Base-by-base conservation (phyloP, 2,797 vertebrate genomes). In the Acipenser ruthenus region DNA sequence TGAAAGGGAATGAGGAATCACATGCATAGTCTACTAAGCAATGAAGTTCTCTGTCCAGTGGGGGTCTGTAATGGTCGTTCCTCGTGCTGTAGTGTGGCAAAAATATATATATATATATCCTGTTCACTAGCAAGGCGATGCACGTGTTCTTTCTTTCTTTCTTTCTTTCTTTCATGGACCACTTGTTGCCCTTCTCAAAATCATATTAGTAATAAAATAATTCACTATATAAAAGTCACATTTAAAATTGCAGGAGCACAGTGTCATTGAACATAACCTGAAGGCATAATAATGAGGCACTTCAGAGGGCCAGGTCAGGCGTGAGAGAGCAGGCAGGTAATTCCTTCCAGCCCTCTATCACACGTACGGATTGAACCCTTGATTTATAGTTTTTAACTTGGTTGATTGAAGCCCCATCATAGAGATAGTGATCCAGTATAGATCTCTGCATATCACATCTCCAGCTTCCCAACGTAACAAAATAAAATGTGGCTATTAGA, bases 211-310 rank as follows among this genome's bases (percentile, higher is more conserved):
- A 10, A 12, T 10, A 58, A 58, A 58, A 11, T 11, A n/a, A 58
- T 58, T 58, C 6, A 58, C 55, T 58, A 6, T 12, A 12, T 8
- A 58, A 58, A 58, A 11, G 6, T 58, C 12, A 6, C 12, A 0
- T 13, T 58, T 58, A 58, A 58, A 6, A 58, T 58, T 58, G 55
- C 55, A 58, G 55, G 53, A 50, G 63, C 50, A 11, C 13, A 55
- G 52, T 76, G 82, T 80, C 80, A 78, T 73, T 75, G 80, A 76
- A 73, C 79, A 71, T 72, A 71, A 85, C 83, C 75, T 74, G 78
- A n/a, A 58, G 79, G 73, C 66, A 48, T 69, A 67, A 75, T 85
- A 85, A 86, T 86, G 84, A 84, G 81, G 82, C 73, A 69, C 66
- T 65, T 74, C 10, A 58, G 73, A 74, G 75, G 80, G 75, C 81